phyloP scores from a whole-genome alignment of 2,888 invertebrate species.

The Epinotia brunnichana region DNA sequence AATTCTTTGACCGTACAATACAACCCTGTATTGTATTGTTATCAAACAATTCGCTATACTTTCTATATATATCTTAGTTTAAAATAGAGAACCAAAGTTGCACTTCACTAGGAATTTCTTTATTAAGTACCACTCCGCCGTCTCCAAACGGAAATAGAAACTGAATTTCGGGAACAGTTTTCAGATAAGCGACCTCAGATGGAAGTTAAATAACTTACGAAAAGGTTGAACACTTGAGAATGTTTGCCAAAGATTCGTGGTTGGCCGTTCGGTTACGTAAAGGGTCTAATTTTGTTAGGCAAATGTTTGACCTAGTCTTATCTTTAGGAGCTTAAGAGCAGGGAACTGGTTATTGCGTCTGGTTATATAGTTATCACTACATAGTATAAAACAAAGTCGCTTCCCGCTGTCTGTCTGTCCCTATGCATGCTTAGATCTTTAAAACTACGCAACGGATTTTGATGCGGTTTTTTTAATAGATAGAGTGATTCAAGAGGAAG shows the following conservation, averaged over 20 bases:
- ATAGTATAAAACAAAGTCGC: too few relatives aligned
- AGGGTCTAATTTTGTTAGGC: constrained; percentile 22
- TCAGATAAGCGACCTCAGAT: constrained; percentile 34
- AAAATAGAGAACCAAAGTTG: background rate
- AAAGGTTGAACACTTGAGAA: constrained; percentile 27
- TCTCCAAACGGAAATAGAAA: constrained; percentile 36
- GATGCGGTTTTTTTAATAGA: too few relatives aligned
- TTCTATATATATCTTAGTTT: background rate
- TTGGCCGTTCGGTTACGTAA: constrained; percentile 18
- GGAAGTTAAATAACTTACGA: constrained; percentile 37
- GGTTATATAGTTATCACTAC: too few relatives aligned
- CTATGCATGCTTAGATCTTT: too few relatives aligned
- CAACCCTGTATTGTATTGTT: background rate
- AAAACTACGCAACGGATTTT: too few relatives aligned
- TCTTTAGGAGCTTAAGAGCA: background rate
- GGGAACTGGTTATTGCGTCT: background rate
- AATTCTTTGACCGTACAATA: too few relatives aligned
- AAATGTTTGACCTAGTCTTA: constrained; percentile 30
- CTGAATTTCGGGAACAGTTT: constrained; percentile 35
- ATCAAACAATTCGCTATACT: background rate
- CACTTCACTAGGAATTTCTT: constrained; percentile 14
- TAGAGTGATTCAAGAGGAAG: too few relatives aligned
- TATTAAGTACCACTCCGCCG: constrained; percentile 29
- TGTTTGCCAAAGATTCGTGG: constrained; percentile 26
- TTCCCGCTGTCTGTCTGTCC: too few relatives aligned